phyloP scores from a whole-genome alignment of 2,113 vertebrate genomes.

The Calypte anna region DNA sequence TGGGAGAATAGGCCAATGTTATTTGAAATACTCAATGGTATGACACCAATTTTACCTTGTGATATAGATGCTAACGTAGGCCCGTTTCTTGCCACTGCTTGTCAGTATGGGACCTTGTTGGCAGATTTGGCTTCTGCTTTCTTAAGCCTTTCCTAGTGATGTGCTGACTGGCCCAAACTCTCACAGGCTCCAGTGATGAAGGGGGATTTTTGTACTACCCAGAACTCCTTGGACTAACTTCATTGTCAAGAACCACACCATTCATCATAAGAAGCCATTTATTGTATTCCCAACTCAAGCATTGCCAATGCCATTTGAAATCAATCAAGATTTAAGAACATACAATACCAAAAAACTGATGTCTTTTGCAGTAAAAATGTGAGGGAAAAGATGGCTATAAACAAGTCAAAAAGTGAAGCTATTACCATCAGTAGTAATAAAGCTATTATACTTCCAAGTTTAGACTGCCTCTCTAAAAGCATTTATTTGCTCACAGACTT shows the following conservation, averaged over 20 bases:
- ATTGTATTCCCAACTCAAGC: neutral
- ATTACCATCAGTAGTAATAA: slow-evolving; percentile 29
- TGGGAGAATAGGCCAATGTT: neutral
- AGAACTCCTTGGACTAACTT: neutral
- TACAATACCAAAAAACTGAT: neutral
- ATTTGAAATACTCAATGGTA: neutral
- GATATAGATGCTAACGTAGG: neutral
- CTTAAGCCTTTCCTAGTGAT: neutral
- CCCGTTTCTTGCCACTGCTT: neutral
- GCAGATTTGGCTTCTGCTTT: neutral
- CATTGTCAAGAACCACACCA: neutral
- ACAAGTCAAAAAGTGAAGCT: neutral
- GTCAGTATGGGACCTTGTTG: neutral
- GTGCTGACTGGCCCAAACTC: neutral
- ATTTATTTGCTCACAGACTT: slow-evolving; percentile 61
- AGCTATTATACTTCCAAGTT: slow-evolving; percentile 41
- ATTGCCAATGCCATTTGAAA: neutral
- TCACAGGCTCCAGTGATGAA: neutral
- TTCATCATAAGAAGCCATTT: neutral
- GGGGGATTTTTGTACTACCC: neutral
- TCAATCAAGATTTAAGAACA: neutral
- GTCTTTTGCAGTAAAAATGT: neutral
- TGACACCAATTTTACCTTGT: neutral
- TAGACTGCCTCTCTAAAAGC: neutral
- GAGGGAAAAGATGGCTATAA: neutral